Evolutionary conservation across 1,140 invertebrate genomes (phyloP).

Genomic region (Stegodyphus dumicola): DNA sequence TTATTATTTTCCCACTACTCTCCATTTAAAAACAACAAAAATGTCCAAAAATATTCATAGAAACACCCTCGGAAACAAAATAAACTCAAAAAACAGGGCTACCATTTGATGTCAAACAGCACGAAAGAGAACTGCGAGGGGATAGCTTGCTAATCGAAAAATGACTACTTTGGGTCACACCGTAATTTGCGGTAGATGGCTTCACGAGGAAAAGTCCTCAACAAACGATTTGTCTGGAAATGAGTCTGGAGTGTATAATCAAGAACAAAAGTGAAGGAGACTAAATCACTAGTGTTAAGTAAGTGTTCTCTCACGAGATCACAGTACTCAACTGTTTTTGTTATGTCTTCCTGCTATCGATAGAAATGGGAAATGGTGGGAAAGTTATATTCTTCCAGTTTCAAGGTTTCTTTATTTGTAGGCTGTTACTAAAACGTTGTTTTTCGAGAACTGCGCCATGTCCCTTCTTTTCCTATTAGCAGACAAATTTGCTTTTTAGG

Average conservation of each 20-base stretch:
- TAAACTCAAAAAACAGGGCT: neutral
- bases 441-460: no score
- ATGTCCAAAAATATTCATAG: neutral
- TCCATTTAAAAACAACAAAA: neutral
- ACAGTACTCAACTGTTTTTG: constrained; percentile 7
- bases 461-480: no score
- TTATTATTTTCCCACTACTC: no score
- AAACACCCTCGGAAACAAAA: neutral
- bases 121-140: no score
- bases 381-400: no score
- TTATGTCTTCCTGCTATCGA: no score
- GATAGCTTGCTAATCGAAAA: constrained; percentile 30
- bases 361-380: no score
- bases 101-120: no score
- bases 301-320: constrained; percentile 35
- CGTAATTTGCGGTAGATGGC: constrained; percentile 46
- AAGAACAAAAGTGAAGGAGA: constrained; percentile 49
- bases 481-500: no score
- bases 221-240: constrained; percentile 47
- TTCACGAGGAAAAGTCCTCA: neutral
- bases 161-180: constrained; percentile 31
- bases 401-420: no score
- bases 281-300: constrained; percentile 41
- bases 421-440: no score
- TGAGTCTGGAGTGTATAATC: constrained; percentile 43